These are phyloP conservation scores for Aproaerema taeniolella DNA, from an alignment of 2,888 invertebrate genomes.

Conservation along the genomic window DNA sequence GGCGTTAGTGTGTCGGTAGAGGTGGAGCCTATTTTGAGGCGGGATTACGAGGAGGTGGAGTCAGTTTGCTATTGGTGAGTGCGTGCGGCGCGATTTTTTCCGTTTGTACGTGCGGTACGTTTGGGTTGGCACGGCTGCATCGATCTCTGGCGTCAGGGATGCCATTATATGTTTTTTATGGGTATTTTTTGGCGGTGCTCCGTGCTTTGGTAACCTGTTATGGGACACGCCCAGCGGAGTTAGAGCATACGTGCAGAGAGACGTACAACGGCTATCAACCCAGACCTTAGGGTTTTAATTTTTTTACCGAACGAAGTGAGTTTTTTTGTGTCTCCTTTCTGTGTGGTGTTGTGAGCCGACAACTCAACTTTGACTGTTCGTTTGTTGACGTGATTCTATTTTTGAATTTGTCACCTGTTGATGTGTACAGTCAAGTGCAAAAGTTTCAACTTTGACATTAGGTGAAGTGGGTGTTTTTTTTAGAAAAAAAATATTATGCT, in stretches of 20 bases:
- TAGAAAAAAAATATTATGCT: too few relatives aligned
- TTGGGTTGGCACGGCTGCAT: conserved; percentile 67
- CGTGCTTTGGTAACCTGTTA: conserved; percentile 72
- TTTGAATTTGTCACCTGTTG: conserved; percentile 12
- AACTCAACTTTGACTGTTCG: conserved; percentile 27
- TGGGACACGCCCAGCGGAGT: conserved; percentile 62
- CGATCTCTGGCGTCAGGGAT: conserved; percentile 67
- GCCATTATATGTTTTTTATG: conserved; percentile 76
- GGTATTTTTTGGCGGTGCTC: conserved; percentile 72
- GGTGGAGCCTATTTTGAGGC: conserved; percentile 49
- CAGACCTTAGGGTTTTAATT: conserved; percentile 56
- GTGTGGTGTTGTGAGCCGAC: conserved; percentile 40
- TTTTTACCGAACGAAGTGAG: conserved; percentile 45
- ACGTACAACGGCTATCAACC: conserved; percentile 61
- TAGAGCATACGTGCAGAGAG: conserved; percentile 56
- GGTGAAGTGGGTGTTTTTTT: conserved; percentile 3
- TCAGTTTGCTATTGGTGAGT: conserved; percentile 42
- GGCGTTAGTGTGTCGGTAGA: conserved; percentile 48
- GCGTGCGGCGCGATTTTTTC: conserved; percentile 60
- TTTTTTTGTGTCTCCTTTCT: conserved; percentile 57
- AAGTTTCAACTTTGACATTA: background rate
- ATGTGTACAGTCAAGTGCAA: conserved; percentile 11
- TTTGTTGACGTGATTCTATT: conserved; percentile 25
- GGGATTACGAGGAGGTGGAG: conserved; percentile 46
- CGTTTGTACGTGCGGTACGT: conserved; percentile 55